Percentiles rank a stretch among this genome's conserved stretches.
phyloP scores from a whole-genome alignment of 1,140 invertebrate species.

The Hyphantria cunea region DNA sequence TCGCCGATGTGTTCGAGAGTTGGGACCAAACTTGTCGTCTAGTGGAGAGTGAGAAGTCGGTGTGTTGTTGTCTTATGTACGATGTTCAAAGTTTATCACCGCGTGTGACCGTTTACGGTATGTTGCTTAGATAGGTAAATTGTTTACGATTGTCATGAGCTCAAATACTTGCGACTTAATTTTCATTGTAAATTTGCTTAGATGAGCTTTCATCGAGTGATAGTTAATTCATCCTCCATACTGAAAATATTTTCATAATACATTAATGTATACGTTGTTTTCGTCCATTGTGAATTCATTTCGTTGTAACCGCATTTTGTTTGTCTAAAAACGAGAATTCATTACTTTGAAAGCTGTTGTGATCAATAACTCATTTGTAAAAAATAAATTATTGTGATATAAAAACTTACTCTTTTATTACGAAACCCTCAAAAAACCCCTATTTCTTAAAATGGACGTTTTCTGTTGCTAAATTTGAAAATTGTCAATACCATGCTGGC shows the following conservation, averaged over 20 bases:
- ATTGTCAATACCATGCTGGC: no score
- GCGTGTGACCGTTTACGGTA: slow-evolving; percentile 24
- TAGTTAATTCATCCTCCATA: slow-evolving; percentile 27
- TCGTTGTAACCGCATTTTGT: slow-evolving; percentile 56
- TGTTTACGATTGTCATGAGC: slow-evolving; percentile 28
- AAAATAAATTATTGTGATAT: slow-evolving; percentile 81
- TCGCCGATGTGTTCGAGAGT: slow-evolving; percentile 26
- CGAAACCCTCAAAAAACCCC: no score
- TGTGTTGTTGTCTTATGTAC: slow-evolving; percentile 19
- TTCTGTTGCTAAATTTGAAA: no score
- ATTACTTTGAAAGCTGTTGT: slow-evolving; percentile 74
- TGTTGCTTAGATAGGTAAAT: slow-evolving; percentile 30
- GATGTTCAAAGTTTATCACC: slow-evolving; percentile 26
- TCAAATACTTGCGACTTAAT: slow-evolving; percentile 29
- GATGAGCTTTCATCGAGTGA: slow-evolving; percentile 22
- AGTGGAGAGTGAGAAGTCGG: slow-evolving; percentile 17
- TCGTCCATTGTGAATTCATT: slow-evolving; percentile 54
- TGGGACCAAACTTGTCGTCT: slow-evolving; percentile 13
- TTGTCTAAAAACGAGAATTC: slow-evolving; percentile 40
- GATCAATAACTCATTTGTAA: slow-evolving; percentile 77
- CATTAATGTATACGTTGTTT: slow-evolving; percentile 20
- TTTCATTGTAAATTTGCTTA: slow-evolving; percentile 28
- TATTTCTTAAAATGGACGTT: no score
- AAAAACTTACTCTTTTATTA: slow-evolving; percentile 44
- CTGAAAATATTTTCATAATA: slow-evolving; percentile 26